Conservation (phyloP, 2,888 invertebrate genomes). For the Busseola fusca region DNA sequence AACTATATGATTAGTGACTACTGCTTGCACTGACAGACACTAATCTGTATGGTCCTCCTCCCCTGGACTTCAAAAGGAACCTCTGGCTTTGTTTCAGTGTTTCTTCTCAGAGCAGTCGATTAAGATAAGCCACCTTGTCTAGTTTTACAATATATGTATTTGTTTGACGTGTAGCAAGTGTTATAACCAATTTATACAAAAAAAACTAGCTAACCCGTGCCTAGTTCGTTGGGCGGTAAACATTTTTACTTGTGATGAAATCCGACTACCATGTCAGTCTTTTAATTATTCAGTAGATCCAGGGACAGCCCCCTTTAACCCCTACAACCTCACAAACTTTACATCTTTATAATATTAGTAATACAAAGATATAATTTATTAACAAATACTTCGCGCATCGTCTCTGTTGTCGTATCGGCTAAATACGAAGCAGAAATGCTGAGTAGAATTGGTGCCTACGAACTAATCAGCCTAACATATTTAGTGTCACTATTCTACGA, state of each 20-base stretch:
- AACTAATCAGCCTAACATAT: not conserved
- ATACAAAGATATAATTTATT: not conserved
- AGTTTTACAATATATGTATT: not conserved
- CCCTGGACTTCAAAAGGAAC: not conserved
- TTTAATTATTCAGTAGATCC: no score
- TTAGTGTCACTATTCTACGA: not conserved
- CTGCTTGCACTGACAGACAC: not conserved
- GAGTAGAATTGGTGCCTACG: not conserved
- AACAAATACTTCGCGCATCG: not conserved
- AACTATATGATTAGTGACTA: not conserved
- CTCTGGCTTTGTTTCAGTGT: not conserved
- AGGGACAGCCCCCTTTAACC: no score
- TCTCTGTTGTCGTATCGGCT: no score
- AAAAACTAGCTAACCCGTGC: no score
- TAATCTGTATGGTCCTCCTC: not conserved
- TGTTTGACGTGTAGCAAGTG: not conserved
- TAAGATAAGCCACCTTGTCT: not conserved
- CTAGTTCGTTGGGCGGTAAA: no score
- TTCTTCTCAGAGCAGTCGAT: not conserved
- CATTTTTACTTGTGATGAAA: no score
- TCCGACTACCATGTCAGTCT: no score
- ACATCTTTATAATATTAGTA: no score
- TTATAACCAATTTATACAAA: not conserved
- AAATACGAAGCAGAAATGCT: no score
- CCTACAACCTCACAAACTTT: no score